Percentiles rank a stretch among this genome's conserved stretches.
Evolutionary conservation across 2,888 invertebrate genomes (phyloP).

Genomic region (Ochropleura leucogaster): DNA sequence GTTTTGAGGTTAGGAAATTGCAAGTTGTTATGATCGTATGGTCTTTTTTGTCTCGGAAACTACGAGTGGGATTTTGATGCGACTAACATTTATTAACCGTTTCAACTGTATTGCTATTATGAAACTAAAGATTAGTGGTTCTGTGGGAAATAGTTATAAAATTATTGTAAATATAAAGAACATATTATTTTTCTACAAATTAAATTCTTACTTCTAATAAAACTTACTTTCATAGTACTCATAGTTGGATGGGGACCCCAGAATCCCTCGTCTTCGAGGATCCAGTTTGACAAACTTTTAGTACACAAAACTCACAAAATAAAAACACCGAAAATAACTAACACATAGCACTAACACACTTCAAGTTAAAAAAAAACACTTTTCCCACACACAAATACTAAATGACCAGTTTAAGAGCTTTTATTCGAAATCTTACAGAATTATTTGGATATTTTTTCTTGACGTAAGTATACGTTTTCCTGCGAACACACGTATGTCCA

Average conservation of each 20-base stretch:
- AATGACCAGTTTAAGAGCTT: neutral
- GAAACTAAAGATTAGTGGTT: neutral
- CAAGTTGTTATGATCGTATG: slow-evolving; percentile 49
- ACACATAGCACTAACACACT: slow-evolving; percentile 60
- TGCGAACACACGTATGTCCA: slow-evolving; percentile 65
- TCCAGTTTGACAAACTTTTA: slow-evolving; percentile 75
- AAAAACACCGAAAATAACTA: slow-evolving; percentile 42
- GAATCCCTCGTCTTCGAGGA: slow-evolving; percentile 79
- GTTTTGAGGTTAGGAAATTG: slow-evolving; percentile 70
- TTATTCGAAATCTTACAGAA: neutral
- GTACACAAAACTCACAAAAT: slow-evolving; percentile 50
- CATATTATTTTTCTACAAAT: neutral
- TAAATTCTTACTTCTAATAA: neutral
- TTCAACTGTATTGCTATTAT: too few relatives aligned
- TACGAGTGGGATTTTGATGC: neutral
- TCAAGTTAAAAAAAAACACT: slow-evolving; percentile 11
- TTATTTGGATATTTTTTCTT: neutral
- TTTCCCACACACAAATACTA: slow-evolving; percentile 22
- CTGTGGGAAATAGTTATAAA: neutral
- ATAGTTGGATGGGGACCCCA: slow-evolving; percentile 72
- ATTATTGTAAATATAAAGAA: neutral
- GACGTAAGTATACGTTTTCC: slow-evolving; percentile 16
- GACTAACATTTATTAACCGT: slow-evolving; percentile 13
- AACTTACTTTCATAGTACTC: slow-evolving; percentile 72
- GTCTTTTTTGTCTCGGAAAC: slow-evolving; percentile 25